Percentiles rank a stretch among this genome's conserved stretches.
These are phyloP conservation scores for Andrena bucephala DNA, from an alignment of 2,888 invertebrate species.

Conservation along the genomic window DNA sequence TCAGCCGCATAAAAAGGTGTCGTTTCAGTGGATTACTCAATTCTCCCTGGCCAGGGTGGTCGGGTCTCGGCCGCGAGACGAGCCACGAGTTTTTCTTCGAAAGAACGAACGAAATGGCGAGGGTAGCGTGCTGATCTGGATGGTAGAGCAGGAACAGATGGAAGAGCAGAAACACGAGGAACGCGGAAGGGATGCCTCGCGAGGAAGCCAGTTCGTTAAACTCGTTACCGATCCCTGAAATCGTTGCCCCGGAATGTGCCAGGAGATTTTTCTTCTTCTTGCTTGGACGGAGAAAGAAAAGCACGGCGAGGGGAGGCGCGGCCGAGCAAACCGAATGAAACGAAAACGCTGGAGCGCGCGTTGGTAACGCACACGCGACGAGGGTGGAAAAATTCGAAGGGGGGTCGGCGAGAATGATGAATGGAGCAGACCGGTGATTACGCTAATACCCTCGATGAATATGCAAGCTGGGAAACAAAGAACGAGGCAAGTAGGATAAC, in stretches of 20 bases:
- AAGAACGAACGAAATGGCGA: background rate
- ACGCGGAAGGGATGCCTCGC: conserved; percentile 65
- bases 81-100: conserved; percentile 34
- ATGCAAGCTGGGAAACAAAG: conserved; percentile 38
- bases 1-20: conserved; percentile 34
- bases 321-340: background rate
- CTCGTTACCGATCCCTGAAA: conserved; percentile 73
- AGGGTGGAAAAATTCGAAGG: conserved; percentile 24
- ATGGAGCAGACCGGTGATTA: conserved; percentile 41
- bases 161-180: conserved; percentile 39
- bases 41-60: conserved; percentile 10
- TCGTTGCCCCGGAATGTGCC: conserved; percentile 45
- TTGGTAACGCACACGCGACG: background rate
- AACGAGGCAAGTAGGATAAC: conserved; percentile 31
- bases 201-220: conserved; percentile 71
- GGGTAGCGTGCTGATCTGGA: conserved; percentile 19
- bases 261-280: conserved; percentile 21
- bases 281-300: background rate
- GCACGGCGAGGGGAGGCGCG: background rate
- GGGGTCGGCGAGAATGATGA: conserved; percentile 24
- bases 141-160: conserved; percentile 15
- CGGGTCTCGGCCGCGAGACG: background rate
- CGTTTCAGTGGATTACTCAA: conserved; percentile 49
- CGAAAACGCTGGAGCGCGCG: background rate
- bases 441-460: conserved; percentile 50